Conservation (phyloP, 2,113 vertebrate species). For the Halichoerus grypus region DNA sequence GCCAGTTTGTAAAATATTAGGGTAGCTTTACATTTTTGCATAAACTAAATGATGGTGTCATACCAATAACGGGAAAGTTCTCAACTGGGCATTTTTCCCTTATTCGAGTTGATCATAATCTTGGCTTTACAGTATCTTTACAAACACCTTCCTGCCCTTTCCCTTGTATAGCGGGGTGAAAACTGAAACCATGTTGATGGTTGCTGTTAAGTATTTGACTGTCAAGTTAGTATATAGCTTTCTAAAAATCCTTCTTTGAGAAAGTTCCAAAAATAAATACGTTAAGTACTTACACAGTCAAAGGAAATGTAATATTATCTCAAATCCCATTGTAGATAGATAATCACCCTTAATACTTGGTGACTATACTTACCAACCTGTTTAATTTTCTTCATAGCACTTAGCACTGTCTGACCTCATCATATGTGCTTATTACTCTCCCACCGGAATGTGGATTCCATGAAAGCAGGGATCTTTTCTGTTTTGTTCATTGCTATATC, state of each 20-base stretch:
- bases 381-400: not conserved
- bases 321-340: not conserved
- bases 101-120: not conserved
- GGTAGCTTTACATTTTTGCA: not conserved
- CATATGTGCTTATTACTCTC: not conserved
- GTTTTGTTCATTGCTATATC: not conserved
- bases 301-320: not conserved
- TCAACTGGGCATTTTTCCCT: not conserved
- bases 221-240: not conserved
- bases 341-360: not conserved
- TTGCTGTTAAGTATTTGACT: constrained; percentile 24
- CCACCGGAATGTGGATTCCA: not conserved
- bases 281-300: not conserved
- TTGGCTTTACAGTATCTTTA: not conserved
- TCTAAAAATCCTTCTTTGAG: not conserved
- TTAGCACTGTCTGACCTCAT: not conserved
- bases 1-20: not conserved
- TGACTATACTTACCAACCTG: not conserved
- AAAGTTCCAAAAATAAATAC: not conserved
- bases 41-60: not conserved
- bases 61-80: not conserved
- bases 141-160: not conserved
- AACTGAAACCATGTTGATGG: not conserved
- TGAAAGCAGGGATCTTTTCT: not conserved
- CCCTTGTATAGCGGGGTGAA: not conserved